These are phyloP conservation scores for Stenichneumon culpator DNA, from an alignment of 2,888 invertebrate genomes.

Conservation along the genomic window DNA sequence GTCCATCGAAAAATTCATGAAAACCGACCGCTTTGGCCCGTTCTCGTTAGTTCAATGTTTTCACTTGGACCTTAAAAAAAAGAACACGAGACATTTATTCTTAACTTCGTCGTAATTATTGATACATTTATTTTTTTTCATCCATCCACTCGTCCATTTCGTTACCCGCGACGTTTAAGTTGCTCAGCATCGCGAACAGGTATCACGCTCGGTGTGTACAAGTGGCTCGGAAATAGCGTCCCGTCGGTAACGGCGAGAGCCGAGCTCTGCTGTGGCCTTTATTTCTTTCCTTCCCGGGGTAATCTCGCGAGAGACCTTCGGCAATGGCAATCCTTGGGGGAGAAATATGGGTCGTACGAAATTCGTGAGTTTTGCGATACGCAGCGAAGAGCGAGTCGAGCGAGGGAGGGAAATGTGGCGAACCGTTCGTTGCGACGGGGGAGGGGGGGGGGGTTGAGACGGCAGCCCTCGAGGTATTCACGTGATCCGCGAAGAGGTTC, in stretches of 20 bases:
- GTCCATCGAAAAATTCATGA: no score
- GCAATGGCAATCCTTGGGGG: conserved; percentile 10
- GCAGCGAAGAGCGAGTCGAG: background rate
- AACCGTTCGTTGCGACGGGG: background rate
- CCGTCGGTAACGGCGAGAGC: background rate
- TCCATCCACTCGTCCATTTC: conserved; percentile 21
- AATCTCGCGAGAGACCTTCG: conserved; percentile 32
- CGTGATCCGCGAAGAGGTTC: conserved; percentile 32
- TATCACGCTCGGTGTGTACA: background rate
- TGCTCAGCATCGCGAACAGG: background rate
- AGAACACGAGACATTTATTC: no score
- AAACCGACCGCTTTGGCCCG: no score
- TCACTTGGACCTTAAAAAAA: no score
- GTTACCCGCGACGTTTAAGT: background rate
- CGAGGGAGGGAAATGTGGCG: conserved; percentile 3
- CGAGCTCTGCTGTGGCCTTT: background rate
- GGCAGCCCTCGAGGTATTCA: conserved; percentile 12
- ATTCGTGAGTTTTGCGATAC: conserved; percentile 35
- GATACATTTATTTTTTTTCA: conserved; percentile 22
- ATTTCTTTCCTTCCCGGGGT: conserved; percentile 13
- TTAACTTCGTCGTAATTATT: background rate
- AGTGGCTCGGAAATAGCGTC: background rate
- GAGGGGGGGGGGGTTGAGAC: background rate
- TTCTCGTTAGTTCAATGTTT: no score
- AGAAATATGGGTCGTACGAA: conserved; percentile 35